Percentiles rank a stretch among this genome's conserved stretches.
These are phyloP conservation scores for Rhinatrema bivittatum DNA, from an alignment of 2,797 vertebrate genomes.

Conservation along the genomic window DNA sequence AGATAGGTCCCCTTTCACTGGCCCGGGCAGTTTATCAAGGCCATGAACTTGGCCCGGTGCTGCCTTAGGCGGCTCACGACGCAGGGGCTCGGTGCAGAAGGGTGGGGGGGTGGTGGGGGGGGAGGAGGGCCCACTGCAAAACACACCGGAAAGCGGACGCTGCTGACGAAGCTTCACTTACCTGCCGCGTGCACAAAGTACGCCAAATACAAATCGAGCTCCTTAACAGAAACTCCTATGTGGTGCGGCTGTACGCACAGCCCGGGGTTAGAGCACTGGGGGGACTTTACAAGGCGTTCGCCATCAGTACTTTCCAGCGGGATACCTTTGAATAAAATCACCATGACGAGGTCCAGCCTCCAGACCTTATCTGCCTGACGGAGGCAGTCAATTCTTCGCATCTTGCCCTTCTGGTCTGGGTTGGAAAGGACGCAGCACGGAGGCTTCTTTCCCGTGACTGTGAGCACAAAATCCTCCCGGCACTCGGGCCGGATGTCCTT, in stretches of 20 bases:
- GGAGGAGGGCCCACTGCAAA: no score
- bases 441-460: constrained; percentile 93
- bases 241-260: constrained; percentile 97
- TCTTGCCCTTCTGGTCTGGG: constrained; percentile 99
- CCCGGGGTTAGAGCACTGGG: constrained; percentile 91
- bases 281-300: constrained; percentile 94
- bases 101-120: no score
- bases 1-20: background rate
- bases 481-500: constrained; percentile 98
- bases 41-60: constrained; percentile 5
- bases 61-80: background rate
- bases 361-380: constrained; percentile 98
- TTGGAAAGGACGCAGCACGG: constrained; percentile 97
- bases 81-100: no score
- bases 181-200: constrained; percentile 95
- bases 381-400: constrained; percentile 96
- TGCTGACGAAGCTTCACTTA: constrained; percentile 64
- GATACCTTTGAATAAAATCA: constrained; percentile 99
- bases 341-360: constrained; percentile 98
- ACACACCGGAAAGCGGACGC: no score
- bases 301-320: constrained; percentile 98
- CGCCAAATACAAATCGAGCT: constrained; percentile 98
- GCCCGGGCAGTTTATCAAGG: background rate
- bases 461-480: constrained; percentile 97
- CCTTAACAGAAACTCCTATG: constrained; percentile 98